Evolutionary conservation across 30 jellyfish, hydroid and myxozoan genomes (phyloP).

Genomic region (Turritopsis dohrnii): DNA sequence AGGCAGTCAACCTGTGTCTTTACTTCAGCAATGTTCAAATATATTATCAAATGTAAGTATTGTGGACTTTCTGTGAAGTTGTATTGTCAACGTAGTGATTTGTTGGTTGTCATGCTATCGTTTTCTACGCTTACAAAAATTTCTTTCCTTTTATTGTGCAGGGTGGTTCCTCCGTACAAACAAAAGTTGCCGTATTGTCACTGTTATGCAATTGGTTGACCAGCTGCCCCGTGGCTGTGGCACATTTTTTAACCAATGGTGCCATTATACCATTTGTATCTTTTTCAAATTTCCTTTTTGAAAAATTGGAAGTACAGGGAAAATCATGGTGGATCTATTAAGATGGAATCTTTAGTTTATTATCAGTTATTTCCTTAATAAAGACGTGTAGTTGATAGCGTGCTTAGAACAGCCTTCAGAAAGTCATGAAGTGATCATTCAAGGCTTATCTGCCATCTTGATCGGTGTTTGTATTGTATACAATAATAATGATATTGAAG

Average conservation of each 20-base stretch:
- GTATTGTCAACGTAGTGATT: too few relatives aligned
- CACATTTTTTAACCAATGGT: constrained; percentile 69
- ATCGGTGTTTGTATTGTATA: constrained; percentile 87
- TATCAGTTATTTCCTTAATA: constrained; percentile 31
- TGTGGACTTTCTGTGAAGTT: too few relatives aligned
- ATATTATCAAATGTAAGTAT: constrained; percentile 71
- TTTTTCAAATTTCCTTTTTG: constrained; percentile 43
- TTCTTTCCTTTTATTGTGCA: constrained; percentile 20
- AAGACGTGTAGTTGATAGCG: constrained; percentile 49
- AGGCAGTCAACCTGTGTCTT: constrained; percentile 93
- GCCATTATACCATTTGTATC: constrained; percentile 92
- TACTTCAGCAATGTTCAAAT: constrained; percentile 84
- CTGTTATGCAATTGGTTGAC: constrained; percentile 77
- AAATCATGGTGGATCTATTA: too few relatives aligned
- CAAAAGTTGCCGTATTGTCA: constrained; percentile 71
- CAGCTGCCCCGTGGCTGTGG: constrained; percentile 83
- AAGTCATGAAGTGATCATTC: constrained; percentile 60
- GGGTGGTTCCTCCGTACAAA: constrained; percentile 82
- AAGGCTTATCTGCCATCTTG: constrained; percentile 88
- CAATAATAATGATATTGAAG: constrained; percentile 74
- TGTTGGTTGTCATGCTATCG: too few relatives aligned
- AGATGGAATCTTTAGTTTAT: not conserved
- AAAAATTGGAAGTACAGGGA: too few relatives aligned
- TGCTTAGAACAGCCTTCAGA: constrained; percentile 83
- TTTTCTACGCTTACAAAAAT: too few relatives aligned